Evolutionary conservation across 2,113 vertebrate species (phyloP), one percentile per base, ranked within the genome.

Genomic region (Heteronetta atricapilla): DNA sequence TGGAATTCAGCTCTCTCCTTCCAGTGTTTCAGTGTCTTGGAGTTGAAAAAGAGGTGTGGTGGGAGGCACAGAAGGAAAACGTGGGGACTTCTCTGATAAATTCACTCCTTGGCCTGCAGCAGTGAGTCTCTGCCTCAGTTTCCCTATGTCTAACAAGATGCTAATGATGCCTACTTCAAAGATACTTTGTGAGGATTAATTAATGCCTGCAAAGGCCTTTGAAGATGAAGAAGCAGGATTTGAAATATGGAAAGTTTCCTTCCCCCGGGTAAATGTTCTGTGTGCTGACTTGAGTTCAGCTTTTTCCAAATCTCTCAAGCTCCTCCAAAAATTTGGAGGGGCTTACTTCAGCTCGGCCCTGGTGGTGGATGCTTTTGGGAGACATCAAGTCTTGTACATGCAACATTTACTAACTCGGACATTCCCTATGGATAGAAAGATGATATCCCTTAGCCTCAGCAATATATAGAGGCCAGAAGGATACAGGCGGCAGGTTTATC

Each of bases 321-420:
- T 1, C 53, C 53, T 66, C 3, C 40, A 34, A 0, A 5, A 67
- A 19, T 12, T 88, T 77, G 34, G 19, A 29, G 25, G 36, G 52
- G n/a, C 19, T 72, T 17, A 8, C 21, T 74, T 83, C n/a, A 25
- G 36, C n/a, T 36, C 44, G 44, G 31, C 26, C 3, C 0, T 15
- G 20, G 38, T 20, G 42, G 8, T 59, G 60, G 36, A 22, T 0
- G 6, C 28, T 58, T 33, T 56, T 55, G 46, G 44, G 60, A 67
- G 55, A 26, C 8, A 0, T 10, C 0, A 31, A n/a, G 69, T 5
- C 36, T 8, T 15, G 6, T 3, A 4, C 17, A 33, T 29, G 8
- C 44, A 42, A 52, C 28, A 44, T 25, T 44, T n/a, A 3, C 1
- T 52, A 36, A 8, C 29, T 52, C 0, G 0, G 33, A 40, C 2